Base-by-base conservation (phyloP, 2,797 vertebrate genomes). In the Botia kubotai region DNA sequence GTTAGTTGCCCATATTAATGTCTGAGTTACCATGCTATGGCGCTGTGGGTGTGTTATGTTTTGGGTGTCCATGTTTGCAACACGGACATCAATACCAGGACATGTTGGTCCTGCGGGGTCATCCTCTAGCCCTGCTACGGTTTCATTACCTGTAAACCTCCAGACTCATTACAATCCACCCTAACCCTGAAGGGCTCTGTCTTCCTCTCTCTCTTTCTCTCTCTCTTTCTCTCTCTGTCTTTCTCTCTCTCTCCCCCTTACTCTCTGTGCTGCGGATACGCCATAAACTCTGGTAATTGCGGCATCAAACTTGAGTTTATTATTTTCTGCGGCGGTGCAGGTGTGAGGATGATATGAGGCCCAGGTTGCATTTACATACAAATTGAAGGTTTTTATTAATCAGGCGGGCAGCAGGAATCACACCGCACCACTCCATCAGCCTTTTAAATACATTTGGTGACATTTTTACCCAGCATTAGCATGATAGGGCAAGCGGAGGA, bases 371-470 rank as follows among this genome's bases (percentile, higher is more conserved):
- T 99, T 99, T 99, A 98, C 98, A 99, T 99, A 98, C 97, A 99
- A 99, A 99, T 99, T 99, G 98, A 98, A 98, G 97, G 96, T 97
- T 98, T 98, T 98, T 95, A 99, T 98, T 99, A 99, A 99, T 99
- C 97, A 98, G 97, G 94, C 96, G 93, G 84, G 96, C 97, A 97
- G 96, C 96, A 96, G 97, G 96, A 97, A 98, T 98, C 95, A 97
- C 97, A 96, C 95, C 94, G 95, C 96, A 97, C 97, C 96, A 97
- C 97, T 98, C 97, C 96, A 97, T 98, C 97, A 97, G 97, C 95
- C 96, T 95, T 96, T 98, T 99, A 99, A 99, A 99, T 99, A 99
- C 97, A 99, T 98, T 98, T 99, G 97, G 96, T 98, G 97, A 98
- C 98, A 99, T 98, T 99, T 99, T 99, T 98, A 98, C 96, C 97